Evolutionary conservation across 2,888 invertebrate genomes (phyloP), one percentile per base, ranked within the genome.

Genomic region (Uloborus plumipes): DNA sequence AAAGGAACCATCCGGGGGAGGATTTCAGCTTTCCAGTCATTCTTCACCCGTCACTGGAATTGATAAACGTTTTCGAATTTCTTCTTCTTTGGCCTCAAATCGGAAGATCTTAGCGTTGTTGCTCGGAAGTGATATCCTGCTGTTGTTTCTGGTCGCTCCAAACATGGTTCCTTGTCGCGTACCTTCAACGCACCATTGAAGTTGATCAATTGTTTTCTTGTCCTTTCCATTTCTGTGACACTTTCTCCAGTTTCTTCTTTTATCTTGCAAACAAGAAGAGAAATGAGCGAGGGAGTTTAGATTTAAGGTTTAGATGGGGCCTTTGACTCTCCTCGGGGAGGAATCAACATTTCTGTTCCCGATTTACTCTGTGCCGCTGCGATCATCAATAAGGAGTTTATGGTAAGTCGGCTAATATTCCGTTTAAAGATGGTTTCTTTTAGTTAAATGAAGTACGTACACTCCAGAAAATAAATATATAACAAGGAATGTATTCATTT

Each of bases 151-250:
- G 53, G 51, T 39, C 20, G 26, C 20, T 47, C 50, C 15, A 50
- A 15, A 47, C 22, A 26, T 80, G 80, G 80, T 80, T 55, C 80
- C 55, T 80, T 80, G 59, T 73, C 55, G 80, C 67, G 59, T 72
- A 59, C n/a, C 70, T n/a, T 50, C 26, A 47, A 39, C 20, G 62
- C 15, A 67, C 64, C 55, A 64, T 66, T 80, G 80, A 80, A 80
- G 80, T 80, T 80, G 80, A 80, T 69, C 80, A 80, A 80, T 80
- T 74, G 80, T 80, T 74, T 80, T 62, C 67, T 49, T 62, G 73
- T 80, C 72, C 47, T 69, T 74, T 62, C 73, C 73, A 74, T 73
- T 80, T 67, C 80, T 72, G 61, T 39, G 51, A 15, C 20, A 55
- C 55, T 70, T 70, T 55, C 31, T 47, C 76, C 55, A 55, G 61